Evolutionary conservation across 2,888 invertebrate species (phyloP), one percentile per base, ranked within the genome.

Genomic region (Camponotus fellah): DNA sequence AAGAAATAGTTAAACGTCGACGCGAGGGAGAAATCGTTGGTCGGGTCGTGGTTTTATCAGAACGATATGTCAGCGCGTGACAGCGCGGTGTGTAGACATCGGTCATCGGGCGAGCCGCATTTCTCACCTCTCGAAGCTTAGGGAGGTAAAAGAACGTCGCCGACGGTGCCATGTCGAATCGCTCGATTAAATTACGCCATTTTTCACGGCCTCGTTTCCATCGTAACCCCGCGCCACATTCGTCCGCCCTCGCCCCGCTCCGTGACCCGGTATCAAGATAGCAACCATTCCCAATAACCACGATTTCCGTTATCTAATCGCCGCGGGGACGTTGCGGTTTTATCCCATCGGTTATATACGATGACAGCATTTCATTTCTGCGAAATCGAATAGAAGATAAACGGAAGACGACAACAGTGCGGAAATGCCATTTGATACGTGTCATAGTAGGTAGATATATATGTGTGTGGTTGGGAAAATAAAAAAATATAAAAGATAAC

Each of bases 1-100:
- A 89, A 88, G 91, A 85, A 90, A 91, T 90, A 88, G 87, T 90
- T 91, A 90, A 89, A 92, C 88, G 89, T 90, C 89, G 90, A 84
- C 88, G 84, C 86, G 86, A 81, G 85, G 86, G 87, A 88, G 88
- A 90, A 91, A 89, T 89, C 92, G 91, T 91, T 90, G 91, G 91
- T 91, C 88, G 88, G 87, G 82, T 91, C 89, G 89, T 89, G 88
- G 87, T 91, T 94, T 94, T 94, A 94, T 94, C 94, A 94, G 94
- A 92, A 91, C 93, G 92, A 94, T 94, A 94, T 94, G 94, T 94
- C 94, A 93, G 91, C 89, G 89, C 91, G 90, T 92, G 94, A 93
- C 93, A 91, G 91, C 84, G 83, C 86, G 83, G 91, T 93, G 93
- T 94, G 92, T 94, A 94, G 92, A 92, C 93, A 94, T 94, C 93